Conservation (phyloP, 2,113 vertebrate species). For the Pagrus major region DNA sequence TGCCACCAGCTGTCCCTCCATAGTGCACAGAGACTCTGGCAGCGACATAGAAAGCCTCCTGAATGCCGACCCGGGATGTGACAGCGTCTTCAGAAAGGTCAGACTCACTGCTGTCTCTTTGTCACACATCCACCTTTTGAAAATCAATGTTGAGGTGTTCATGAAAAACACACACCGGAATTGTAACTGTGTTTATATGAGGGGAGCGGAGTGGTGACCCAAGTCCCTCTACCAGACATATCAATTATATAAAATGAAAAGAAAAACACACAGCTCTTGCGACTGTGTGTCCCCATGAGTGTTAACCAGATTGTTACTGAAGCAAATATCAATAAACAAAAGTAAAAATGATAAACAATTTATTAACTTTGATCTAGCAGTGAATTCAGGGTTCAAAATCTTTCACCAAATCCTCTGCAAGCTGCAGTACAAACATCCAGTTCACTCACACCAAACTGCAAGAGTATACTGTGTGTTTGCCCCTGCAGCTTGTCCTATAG, state of each 20-base stretch:
- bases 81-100: conserved; percentile 82
- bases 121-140: background rate
- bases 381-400: background rate
- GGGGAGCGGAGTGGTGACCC: background rate
- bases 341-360: background rate
- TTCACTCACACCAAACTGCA: background rate
- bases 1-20: conserved; percentile 62
- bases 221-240: background rate
- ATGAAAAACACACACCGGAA: no score
- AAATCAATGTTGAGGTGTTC: background rate
- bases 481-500: conserved; percentile 36
- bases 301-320: background rate
- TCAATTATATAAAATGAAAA: background rate
- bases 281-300: no score
- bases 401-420: background rate
- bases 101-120: background rate
- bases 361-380: background rate
- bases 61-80: conserved; percentile 74
- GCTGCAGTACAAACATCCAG: conserved; percentile 29
- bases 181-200: background rate
- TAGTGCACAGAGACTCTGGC: conserved; percentile 76
- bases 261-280: background rate
- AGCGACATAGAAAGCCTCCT: conserved; percentile 81
- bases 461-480: conserved; percentile 32
- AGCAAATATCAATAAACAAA: conserved; percentile 5